Evolutionary conservation across 2,797 vertebrate species (phyloP), one percentile per base, ranked within the genome.

Genomic region (Paratrypauchen microcephalus): DNA sequence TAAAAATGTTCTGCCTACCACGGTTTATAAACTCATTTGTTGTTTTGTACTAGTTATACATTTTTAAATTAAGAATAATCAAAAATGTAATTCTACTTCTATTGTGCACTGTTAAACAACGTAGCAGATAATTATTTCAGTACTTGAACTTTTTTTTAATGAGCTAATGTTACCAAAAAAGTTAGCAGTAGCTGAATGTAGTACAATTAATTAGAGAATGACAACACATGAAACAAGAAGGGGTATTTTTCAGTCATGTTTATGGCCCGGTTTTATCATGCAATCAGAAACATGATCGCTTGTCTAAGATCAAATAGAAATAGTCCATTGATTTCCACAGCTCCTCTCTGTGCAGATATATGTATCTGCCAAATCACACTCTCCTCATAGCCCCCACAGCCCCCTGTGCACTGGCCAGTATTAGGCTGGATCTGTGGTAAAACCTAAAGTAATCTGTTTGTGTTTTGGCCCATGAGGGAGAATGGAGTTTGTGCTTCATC

Each of bases 281-380:
- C 79, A 83, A 45, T 1, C 61, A 71, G 41, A 45, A 75, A 59
- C 45, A 18, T 71, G 55, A 67, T 67, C 70, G 62, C 77, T 72
- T 67, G 16, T 58, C 26, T 71, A 66, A 81, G 80, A 77, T 86
- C 82, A 70, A 68, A 71, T 72, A 64, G 60, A 82, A 77, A 55
- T 76, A 83, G 80, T 73, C 87, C 3, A 85, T 78, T 78, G 86
- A 85, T 80, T 77, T 76, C 78, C 72, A 60, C 52, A 13, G 65
- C 70, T 68, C 66, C 68, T 65, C 64, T 72, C 62, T 74, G 19
- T 52, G 58, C 68, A 73, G 5, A 30, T 58, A 13, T 69, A 74
- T 16, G 19, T n/a, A n/a, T 50, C 52, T 68, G 84, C 78, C 85
- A 23, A 23, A 74, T 54, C 72, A 74, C 76, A 75, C 79, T 76